Conservation (phyloP, 2,797 vertebrate genomes). For the Dendrocincla tyrannina region DNA sequence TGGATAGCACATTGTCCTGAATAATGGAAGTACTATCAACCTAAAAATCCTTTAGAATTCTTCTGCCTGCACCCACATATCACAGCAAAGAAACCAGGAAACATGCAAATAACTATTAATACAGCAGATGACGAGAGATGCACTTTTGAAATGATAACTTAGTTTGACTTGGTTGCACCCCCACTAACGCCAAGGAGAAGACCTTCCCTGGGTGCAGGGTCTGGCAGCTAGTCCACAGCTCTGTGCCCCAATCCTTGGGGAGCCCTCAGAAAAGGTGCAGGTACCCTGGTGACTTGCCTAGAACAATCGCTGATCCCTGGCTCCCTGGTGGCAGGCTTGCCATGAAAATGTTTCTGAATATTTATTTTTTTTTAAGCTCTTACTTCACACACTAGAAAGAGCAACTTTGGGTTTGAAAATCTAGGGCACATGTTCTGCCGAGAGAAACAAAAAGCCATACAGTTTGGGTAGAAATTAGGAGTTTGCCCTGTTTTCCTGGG, state of each 20-base stretch:
- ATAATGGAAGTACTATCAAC: slow-evolving; percentile 37
- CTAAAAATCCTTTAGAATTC: slow-evolving; percentile 14
- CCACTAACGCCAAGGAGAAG: background rate
- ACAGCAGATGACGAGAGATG: background rate
- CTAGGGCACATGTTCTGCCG: background rate
- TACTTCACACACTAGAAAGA: background rate
- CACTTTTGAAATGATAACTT: background rate
- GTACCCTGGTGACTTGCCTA: background rate
- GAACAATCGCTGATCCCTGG: accelerated
- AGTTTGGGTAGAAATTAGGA: background rate
- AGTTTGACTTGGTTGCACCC: background rate
- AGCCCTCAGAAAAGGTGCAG: background rate
- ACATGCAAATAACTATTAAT: slow-evolving; percentile 26
- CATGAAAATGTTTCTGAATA: background rate
- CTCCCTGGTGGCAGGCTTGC: background rate
- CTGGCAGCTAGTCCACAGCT: background rate
- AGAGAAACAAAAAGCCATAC: background rate
- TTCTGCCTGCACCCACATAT: slow-evolving; percentile 30
- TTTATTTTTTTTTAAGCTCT: background rate
- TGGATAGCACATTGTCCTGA: slow-evolving; percentile 37
- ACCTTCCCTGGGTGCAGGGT: background rate
- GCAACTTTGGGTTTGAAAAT: background rate
- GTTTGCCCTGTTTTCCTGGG: background rate
- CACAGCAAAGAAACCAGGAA: slow-evolving; percentile 23
- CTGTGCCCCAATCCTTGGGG: background rate